Evolutionary conservation across 2,888 invertebrate species (phyloP), one percentile per base, ranked within the genome.

Genomic region (Petrolisthes cinctipes): DNA sequence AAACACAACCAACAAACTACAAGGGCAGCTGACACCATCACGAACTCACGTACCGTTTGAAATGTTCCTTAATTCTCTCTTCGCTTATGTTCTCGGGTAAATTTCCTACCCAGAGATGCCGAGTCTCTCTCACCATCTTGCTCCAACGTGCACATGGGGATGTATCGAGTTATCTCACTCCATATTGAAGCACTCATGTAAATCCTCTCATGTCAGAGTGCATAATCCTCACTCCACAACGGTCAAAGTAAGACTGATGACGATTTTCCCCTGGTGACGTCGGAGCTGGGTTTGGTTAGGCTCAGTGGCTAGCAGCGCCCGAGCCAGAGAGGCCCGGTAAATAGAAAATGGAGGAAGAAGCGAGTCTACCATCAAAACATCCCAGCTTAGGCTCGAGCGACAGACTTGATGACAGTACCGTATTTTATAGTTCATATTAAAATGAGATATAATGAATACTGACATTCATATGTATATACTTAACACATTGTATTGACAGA

Each of bases 41-140:
- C 37, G 37, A 51, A n/a, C 79, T 68, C 87, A 90, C 90, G 85
- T 90, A 98, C 98, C 97, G 96, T 96, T 97, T 97, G 95, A 98
- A 98, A 95, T 97, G 97, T 95, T 98, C 97, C 95, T 96, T 95
- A 95, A 98, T 97, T 94, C 97, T 96, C 94, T 98, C 98, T 95
- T 98, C 98, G 94, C 97, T 97, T 95, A 97, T 97, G 95, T 97
- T 98, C 95, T 98, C 98, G 96, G 98, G 98, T 96, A 99, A 97
- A 96, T 98, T 98, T 96, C 98, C 98, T 96, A 99, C 98, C 97
- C 98, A 98, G 95, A 99, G 96, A 95, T 99, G 98, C 96, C 98
- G 97, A 96, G 98, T 98, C 97, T 98, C 98, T 96, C 98, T 98
- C 96, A 99, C 98, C 99, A 99, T 99, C 96, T 97, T 97, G 97